These are phyloP conservation scores for Margarornis squamiger DNA, from an alignment of 2,797 vertebrate species.

Conservation along the genomic window DNA sequence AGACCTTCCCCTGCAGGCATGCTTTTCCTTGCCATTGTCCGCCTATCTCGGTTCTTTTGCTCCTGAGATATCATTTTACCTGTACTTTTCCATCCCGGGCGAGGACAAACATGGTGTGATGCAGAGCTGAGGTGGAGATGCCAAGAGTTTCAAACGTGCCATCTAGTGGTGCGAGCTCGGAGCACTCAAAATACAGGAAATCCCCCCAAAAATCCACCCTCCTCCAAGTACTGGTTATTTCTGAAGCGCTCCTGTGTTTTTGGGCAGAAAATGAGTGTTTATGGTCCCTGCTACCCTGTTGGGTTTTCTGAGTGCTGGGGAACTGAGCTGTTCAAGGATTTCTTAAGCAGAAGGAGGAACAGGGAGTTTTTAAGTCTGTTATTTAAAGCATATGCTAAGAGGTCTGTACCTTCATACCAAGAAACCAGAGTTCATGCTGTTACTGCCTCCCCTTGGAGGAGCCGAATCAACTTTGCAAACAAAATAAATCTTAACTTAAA, in stretches of 20 bases:
- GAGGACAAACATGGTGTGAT: background rate
- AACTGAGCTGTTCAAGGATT: background rate
- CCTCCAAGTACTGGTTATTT: background rate
- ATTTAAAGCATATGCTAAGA: background rate
- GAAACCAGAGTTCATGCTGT: background rate
- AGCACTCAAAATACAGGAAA: background rate
- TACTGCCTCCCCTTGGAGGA: background rate
- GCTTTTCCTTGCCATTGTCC: background rate
- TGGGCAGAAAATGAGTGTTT: background rate
- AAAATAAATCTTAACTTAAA: background rate
- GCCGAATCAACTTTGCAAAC: background rate
- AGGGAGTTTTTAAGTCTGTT: background rate
- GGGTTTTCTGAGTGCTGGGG: background rate
- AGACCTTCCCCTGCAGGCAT: background rate
- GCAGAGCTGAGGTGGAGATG: background rate
- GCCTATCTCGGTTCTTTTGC: background rate
- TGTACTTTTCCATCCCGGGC: conserved; percentile 46
- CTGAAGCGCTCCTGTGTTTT: background rate
- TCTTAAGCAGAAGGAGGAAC: background rate
- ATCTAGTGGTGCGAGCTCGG: conserved; percentile 8
- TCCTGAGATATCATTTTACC: background rate
- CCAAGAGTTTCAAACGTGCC: conserved; percentile 35
- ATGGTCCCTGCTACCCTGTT: background rate
- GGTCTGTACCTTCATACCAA: background rate
- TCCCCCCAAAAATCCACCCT: background rate